Conservation (phyloP, 1,140 invertebrate genomes). For the Bacillus rossius region DNA sequence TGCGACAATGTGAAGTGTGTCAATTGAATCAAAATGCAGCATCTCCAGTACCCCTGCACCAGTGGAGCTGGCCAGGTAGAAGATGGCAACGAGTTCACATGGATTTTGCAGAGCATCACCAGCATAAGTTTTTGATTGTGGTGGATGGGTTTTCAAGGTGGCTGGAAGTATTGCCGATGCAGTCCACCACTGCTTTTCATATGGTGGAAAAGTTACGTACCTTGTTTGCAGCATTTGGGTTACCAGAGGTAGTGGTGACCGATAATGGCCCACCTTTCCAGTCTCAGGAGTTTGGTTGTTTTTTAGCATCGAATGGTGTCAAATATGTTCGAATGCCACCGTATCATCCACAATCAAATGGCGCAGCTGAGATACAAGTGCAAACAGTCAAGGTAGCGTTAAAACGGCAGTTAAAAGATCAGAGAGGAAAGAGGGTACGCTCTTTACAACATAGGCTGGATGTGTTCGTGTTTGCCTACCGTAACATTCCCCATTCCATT, state of each 20-base stretch:
- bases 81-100: slow-evolving; percentile 2
- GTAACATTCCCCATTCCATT: no score
- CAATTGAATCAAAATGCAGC: not conserved
- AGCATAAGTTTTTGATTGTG: slow-evolving; percentile 8
- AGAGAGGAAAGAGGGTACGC: no score
- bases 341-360: slow-evolving; percentile 29
- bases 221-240: slow-evolving; percentile 20
- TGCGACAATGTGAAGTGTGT: slow-evolving; percentile 34
- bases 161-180: slow-evolving; percentile 30
- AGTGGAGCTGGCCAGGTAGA: not conserved
- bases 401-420: not conserved
- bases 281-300: slow-evolving; percentile 24
- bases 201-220: slow-evolving; percentile 10
- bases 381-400: slow-evolving; percentile 21
- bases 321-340: slow-evolving; percentile 19
- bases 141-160: slow-evolving; percentile 39
- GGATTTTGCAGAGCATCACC: slow-evolving; percentile 1
- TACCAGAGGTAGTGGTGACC: slow-evolving; percentile 21
- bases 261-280: slow-evolving; percentile 30
- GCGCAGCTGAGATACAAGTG: slow-evolving; percentile 27
- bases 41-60: not conserved
- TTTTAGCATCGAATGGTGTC: slow-evolving; percentile 20
- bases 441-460: no score
- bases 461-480: no score
- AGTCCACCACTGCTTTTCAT: not conserved